Evolutionary conservation across 2,888 invertebrate species (phyloP).

Genomic region (Ametastegia equiseti): DNA sequence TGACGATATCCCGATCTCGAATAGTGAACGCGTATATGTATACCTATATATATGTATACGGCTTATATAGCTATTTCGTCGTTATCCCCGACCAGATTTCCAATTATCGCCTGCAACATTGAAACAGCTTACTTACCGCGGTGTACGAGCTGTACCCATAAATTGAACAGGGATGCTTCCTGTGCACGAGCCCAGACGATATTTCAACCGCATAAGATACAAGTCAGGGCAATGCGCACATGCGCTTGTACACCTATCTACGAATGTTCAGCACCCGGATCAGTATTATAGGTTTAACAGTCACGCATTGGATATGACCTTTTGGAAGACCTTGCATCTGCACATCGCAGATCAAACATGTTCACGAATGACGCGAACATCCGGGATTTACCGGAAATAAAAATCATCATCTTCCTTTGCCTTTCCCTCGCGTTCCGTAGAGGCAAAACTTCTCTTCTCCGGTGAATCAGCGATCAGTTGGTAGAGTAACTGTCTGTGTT

Average conservation of each 20-base stretch:
- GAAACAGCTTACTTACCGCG: slow-evolving; percentile 46
- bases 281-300: not conserved
- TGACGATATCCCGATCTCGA: slow-evolving; percentile 17
- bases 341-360: not conserved
- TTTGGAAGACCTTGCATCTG: not conserved
- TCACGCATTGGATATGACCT: not conserved
- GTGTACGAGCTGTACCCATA: slow-evolving; percentile 26
- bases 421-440: not conserved
- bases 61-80: slow-evolving; percentile 17
- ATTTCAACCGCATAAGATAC: slow-evolving; percentile 44
- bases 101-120: slow-evolving; percentile 46
- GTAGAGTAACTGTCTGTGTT: not conserved
- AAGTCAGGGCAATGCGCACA: slow-evolving; percentile 24
- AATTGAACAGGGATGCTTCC: slow-evolving; percentile 39
- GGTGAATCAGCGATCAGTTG: slow-evolving; percentile 34
- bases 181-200: slow-evolving; percentile 22
- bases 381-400: slow-evolving; percentile 8
- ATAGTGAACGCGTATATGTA: too few relatives aligned
- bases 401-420: slow-evolving; percentile 27
- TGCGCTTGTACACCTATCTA: not conserved
- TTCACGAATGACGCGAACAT: not conserved
- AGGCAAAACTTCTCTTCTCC: slow-evolving; percentile 5
- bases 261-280: not conserved
- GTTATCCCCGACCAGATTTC: slow-evolving; percentile 42
- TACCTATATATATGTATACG: too few relatives aligned